These are phyloP conservation scores for Drosophila azteca DNA, from an alignment of 1,140 invertebrate species.

Conservation along the genomic window DNA sequence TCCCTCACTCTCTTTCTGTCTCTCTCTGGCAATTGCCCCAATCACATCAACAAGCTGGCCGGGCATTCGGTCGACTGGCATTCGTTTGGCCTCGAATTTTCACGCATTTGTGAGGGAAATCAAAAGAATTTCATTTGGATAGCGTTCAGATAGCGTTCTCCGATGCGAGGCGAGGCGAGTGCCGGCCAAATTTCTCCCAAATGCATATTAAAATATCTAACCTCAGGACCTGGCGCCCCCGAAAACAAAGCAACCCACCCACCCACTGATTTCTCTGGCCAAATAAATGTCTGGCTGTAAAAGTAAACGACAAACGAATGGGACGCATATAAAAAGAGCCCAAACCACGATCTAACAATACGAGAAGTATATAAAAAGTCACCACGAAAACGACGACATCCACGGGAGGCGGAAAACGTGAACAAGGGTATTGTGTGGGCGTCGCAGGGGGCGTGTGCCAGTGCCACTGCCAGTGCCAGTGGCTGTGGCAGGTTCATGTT, in stretches of 20 bases:
- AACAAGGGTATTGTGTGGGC: slow-evolving; percentile 22
- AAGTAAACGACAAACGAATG: slow-evolving; percentile 81
- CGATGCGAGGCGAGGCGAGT: no score
- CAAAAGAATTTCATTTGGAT: slow-evolving; percentile 68
- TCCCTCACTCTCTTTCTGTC: no score
- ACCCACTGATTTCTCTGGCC: slow-evolving; percentile 60
- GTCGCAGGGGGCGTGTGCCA: neutral
- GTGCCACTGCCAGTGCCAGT: slow-evolving; percentile 31
- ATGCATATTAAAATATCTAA: slow-evolving; percentile 80
- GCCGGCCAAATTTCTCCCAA: slow-evolving; percentile 70
- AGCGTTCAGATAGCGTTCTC: neutral
- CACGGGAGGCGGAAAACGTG: neutral
- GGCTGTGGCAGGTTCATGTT: slow-evolving; percentile 67
- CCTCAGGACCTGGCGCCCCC: slow-evolving; percentile 29
- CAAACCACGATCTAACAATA: slow-evolving; percentile 35
- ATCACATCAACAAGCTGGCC: slow-evolving; percentile 39
- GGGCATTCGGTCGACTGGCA: neutral
- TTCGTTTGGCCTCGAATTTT: slow-evolving; percentile 50
- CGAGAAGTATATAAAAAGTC: slow-evolving; percentile 32
- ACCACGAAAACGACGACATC: slow-evolving; percentile 48
- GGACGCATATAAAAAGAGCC: slow-evolving; percentile 63
- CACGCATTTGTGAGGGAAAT: slow-evolving; percentile 66
- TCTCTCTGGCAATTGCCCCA: slow-evolving; percentile 36
- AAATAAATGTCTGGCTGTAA: slow-evolving; percentile 76
- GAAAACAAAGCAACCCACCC: no score